Evolutionary conservation across 1,140 invertebrate species (phyloP), one percentile per base, ranked within the genome.

Genomic region (Aphaenogaster ashmeadi): DNA sequence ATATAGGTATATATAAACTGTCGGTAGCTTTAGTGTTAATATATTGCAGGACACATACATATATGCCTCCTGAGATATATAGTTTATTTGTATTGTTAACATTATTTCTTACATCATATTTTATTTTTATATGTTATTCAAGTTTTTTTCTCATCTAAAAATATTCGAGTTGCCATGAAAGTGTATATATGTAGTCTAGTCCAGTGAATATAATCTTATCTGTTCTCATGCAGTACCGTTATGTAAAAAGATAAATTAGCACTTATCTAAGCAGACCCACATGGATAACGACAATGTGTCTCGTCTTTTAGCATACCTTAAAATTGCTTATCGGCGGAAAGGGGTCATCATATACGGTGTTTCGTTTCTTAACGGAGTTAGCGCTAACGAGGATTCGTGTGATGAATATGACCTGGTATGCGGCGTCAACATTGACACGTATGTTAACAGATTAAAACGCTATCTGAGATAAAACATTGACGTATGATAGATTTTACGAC

Each of bases 241-340:
- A 90, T 67, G 86, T 77, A 87, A 83, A 90, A 90, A 88, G 72
- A 62, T 88, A 85, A 74, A 62, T 90, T 88, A 86, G 47, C 44
- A 64, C 72, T 91, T 90, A 90, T 90, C 89, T 71, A 77, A 74
- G 56, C 75, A 60, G 44, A 62, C 69, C 54, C 52, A 75, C 89
- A 56, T 86, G 89, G 75, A 80, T 81, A 89, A 84, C 27, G 75
- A 67, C 80, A 56, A n/a, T 62, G 21, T 58, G 21, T 58, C 74
- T 62, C 56, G 79, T 86, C 41, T 90, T 79, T 67, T 52, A 85
- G 52, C 58, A 81, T 69, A 88, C 79, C 80, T 90, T 90, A 56
- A 74, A 90, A 84, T 52, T 33, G n/a, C 44, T 85, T 90, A 90
- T 90, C 86, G 54, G n/a, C 58, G 69, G 69, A 88, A 88, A 11